These are phyloP conservation scores for Pollachius pollachius DNA, from an alignment of 2,113 vertebrate genomes.

Conservation along the genomic window DNA sequence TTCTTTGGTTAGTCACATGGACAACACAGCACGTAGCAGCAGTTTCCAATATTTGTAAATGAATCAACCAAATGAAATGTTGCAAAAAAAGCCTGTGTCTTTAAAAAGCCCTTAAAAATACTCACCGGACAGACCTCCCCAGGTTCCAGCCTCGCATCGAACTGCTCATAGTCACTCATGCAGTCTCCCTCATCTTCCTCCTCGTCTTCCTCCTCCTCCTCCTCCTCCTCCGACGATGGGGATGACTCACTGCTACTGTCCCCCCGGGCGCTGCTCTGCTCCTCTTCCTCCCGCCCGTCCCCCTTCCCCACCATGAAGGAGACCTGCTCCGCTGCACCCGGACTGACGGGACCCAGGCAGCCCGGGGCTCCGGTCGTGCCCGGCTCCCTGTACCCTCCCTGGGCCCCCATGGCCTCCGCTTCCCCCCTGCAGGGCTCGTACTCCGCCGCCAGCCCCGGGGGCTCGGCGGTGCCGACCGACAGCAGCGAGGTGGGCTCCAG, in stretches of 20 bases:
- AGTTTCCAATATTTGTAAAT: no score
- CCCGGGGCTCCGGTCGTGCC: conserved; percentile 36
- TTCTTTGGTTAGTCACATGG: no score
- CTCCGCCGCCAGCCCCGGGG: conserved; percentile 49
- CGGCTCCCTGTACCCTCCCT: conserved; percentile 44
- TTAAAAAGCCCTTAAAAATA: conserved; percentile 10
- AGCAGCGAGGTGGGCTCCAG: conserved; percentile 63
- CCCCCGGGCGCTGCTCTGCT: conserved; percentile 61
- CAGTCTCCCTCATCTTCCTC: conserved; percentile 64
- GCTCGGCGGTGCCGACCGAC: conserved; percentile 39
- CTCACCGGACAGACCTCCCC: conserved; percentile 73
- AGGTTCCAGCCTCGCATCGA: conserved; percentile 71
- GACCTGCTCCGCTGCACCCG: conserved; percentile 26
- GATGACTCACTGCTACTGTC: conserved; percentile 33
- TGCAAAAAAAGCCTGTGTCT: no score
- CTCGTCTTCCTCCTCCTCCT: neutral
- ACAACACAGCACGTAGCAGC: no score
- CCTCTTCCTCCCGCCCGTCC: conserved; percentile 44
- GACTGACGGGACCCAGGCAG: conserved; percentile 31
- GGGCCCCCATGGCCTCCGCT: conserved; percentile 33
- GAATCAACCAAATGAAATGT: no score
- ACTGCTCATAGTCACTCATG: conserved; percentile 66
- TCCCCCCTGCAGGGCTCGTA: conserved; percentile 50
- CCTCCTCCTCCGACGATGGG: conserved; percentile 42
- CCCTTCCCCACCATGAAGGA: neutral